Evolutionary conservation across 2,797 vertebrate genomes (phyloP), one percentile per base, ranked within the genome.

Genomic region (Periparus ater): DNA sequence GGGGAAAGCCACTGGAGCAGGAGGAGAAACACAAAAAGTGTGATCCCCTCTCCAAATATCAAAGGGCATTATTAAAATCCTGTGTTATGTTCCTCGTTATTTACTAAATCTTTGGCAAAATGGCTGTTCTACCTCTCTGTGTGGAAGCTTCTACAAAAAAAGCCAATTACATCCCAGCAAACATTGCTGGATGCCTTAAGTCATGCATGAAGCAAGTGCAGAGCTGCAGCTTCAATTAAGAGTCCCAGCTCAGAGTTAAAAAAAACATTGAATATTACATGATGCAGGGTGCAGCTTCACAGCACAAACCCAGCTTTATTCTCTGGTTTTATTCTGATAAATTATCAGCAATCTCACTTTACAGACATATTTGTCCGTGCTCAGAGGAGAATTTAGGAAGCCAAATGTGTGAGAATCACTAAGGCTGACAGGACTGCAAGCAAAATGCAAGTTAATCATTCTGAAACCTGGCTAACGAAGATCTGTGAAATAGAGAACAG

Each of bases 171-270:
- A 40, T 55, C 62, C 18, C 50, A 42, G 47, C 72, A 85, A 93
- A 84, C 66, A 34, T 73, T 61, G 67, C 74, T 85, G 81, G 88
- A 73, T 85, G 88, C 67, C 74, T 73, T 61, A 81, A 82, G 62
- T 60, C 70, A 73, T 13, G 60, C 66, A 29, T 30, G 70, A 75
- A 25, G 48, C 13, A 61, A 87, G 86, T 16, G 70, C 70, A 54
- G 66, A 83, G 76, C 93, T 76, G 57, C 67, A 77, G 78, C 68
- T 85, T 92, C 76, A 50, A 11, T 81, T 67, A 63, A 78, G 73
- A 53, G 53, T 88, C 76, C 58, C 21, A 73, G 63, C 61, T 73
- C 54, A 8, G 61, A 66, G 73, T 26, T 67, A 51, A 61, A 68
- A 58, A 57, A 70, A 62, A 5, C 2, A 7, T 2, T 53, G 55